These are phyloP conservation scores for Scaeva pyrastri DNA, from an alignment of 2,888 invertebrate genomes.

Conservation along the genomic window DNA sequence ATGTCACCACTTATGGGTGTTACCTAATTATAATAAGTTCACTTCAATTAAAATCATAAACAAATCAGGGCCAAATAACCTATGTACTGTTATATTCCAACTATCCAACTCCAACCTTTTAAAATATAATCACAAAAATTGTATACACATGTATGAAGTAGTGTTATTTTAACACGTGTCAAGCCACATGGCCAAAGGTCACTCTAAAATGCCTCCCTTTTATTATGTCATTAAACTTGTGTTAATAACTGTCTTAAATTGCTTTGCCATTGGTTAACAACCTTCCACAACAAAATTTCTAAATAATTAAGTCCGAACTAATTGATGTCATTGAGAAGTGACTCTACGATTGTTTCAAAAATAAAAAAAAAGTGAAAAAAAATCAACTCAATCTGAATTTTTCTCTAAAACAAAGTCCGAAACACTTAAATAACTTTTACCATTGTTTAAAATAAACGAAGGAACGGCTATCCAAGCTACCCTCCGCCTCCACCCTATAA, in stretches of 20 bases:
- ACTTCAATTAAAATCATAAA: no score
- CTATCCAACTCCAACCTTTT: no score
- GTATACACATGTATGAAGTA: no score
- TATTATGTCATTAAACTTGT: constrained; percentile 25
- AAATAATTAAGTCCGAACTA: constrained; percentile 37
- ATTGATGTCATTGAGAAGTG: constrained; percentile 35
- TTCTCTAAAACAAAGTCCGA: constrained; percentile 41
- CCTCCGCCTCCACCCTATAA: not conserved
- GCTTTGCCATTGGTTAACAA: constrained; percentile 16
- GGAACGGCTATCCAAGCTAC: not conserved
- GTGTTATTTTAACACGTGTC: constrained; percentile 2
- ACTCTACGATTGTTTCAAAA: constrained; percentile 24
- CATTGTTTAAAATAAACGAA: constrained; percentile 66
- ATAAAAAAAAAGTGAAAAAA: not conserved
- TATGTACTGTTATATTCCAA: no score
- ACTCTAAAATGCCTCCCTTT: not conserved
- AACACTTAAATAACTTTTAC: constrained; percentile 66
- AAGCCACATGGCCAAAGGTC: constrained; percentile 20
- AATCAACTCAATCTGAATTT: constrained; percentile 25
- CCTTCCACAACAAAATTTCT: constrained; percentile 20
- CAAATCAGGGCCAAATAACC: no score
- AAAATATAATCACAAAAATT: no score
- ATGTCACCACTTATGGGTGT: no score
- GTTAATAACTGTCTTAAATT: constrained; percentile 28
- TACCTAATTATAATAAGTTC: no score